Conservation (phyloP, 2,113 vertebrate species). For the Nestor notabilis region DNA sequence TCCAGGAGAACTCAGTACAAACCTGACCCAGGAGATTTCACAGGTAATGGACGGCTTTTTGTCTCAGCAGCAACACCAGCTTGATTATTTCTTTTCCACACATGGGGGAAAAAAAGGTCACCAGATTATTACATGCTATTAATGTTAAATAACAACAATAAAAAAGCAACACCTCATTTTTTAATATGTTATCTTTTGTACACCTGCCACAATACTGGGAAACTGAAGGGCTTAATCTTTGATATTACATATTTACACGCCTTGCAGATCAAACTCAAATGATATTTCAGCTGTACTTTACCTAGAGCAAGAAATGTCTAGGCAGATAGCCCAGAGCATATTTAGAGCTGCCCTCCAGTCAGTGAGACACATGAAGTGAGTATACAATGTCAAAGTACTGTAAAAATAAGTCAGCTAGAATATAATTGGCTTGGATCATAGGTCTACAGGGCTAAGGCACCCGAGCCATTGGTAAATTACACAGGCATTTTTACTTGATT, state of each 20-base stretch:
- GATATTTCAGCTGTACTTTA: slow-evolving; percentile 70
- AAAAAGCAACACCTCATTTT: not conserved
- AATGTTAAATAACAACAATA: slow-evolving; percentile 3
- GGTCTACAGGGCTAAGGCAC: slow-evolving; percentile 22
- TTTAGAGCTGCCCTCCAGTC: slow-evolving; percentile 70
- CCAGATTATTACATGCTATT: not conserved
- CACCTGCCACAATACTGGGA: not conserved
- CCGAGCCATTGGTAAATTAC: slow-evolving; percentile 24
- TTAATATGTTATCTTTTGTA: slow-evolving; percentile 21
- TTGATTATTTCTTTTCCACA: not conserved
- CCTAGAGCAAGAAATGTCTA: slow-evolving; percentile 75
- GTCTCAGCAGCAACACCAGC: not conserved
- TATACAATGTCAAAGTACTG: slow-evolving; percentile 63
- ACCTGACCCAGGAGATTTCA: not conserved
- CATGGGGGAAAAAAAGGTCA: not conserved
- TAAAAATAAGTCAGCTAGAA: slow-evolving; percentile 68
- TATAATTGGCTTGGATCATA: slow-evolving; percentile 70
- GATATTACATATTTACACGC: slow-evolving; percentile 62
- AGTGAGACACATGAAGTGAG: slow-evolving; percentile 63
- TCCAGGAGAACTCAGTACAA: not conserved
- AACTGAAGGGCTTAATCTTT: slow-evolving; percentile 48
- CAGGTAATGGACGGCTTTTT: not conserved
- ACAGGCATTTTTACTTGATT: slow-evolving; percentile 52
- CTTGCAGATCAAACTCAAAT: slow-evolving; percentile 66
- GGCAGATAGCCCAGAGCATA: slow-evolving; percentile 69